Conservation (phyloP, 2,888 invertebrate species). For the Rhaphigaster nebulosa region DNA sequence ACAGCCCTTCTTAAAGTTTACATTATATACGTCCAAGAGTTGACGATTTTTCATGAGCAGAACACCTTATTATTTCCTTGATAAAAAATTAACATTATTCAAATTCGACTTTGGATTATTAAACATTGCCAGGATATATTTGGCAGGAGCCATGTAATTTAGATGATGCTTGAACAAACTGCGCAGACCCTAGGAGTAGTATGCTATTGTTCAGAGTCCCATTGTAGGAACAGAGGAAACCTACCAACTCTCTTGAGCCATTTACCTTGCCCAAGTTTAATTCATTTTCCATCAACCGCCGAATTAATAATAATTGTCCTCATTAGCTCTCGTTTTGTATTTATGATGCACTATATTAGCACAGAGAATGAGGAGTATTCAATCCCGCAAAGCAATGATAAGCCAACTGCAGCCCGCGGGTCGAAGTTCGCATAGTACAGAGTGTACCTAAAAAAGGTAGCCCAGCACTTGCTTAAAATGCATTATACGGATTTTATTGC, state of each 20-base stretch:
- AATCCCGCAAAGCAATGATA: not conserved
- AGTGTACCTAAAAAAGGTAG: too few relatives aligned
- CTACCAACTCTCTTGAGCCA: not conserved
- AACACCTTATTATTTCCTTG: not conserved
- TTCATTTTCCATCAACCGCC: not conserved
- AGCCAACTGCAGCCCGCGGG: not conserved
- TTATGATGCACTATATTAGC: not conserved
- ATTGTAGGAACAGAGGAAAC: not conserved
- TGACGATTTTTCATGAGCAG: too few relatives aligned
- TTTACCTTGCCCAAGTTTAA: conserved; percentile 6
- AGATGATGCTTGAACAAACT: not conserved
- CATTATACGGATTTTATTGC: too few relatives aligned
- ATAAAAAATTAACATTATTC: not conserved
- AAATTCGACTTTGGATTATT: not conserved
- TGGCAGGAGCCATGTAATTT: not conserved
- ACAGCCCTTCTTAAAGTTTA: too few relatives aligned
- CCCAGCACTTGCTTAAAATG: too few relatives aligned
- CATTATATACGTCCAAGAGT: too few relatives aligned
- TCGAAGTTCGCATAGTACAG: too few relatives aligned
- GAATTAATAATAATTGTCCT: not conserved
- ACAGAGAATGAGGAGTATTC: not conserved
- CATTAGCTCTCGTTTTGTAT: not conserved
- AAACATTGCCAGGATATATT: not conserved
- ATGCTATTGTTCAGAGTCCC: not conserved
- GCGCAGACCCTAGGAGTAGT: not conserved